Evolutionary conservation across 2,113 vertebrate species (phyloP), one percentile per base, ranked within the genome.

Genomic region (Dasyurus viverrinus): DNA sequence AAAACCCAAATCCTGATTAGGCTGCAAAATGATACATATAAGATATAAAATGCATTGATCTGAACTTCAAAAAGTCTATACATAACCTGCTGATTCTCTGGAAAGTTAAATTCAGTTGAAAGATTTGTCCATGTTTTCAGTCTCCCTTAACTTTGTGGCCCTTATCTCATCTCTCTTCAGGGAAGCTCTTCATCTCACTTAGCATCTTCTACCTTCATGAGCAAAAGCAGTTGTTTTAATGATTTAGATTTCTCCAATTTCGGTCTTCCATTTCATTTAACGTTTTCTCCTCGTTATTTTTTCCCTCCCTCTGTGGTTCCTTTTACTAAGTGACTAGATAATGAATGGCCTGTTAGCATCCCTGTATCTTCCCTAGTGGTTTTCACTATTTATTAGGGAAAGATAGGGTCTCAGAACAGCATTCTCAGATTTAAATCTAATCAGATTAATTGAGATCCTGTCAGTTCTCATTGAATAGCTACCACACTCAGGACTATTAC

Each of bases 21-120:
- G 6, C 36, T 22, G 16, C 36, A 42, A 42, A n/a, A 42, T 36
- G 14, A 76, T 42, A 42, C 60, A 36, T 12, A 60, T 30, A 76
- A 22, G 14, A 22, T n/a, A 76, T n/a, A 42, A 14, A n/a, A n/a
- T n/a, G 5, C 16, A 19, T 42, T 0, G 0, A 22, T 19, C n/a
- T 42, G 22, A 2, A 76, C n/a, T 42, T n/a, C 68, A 42, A 22
- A 16, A 76, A 76, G n/a, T 76, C 19, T 76, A 48, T 48, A 8
- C 7, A 14, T 76, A 42, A 76, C 42, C 36, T n/a, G 2, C 6
- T 76, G 68, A 27, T 19, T 42, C 16, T 76, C 36, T 22, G 16
- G 36, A 42, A 76, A n/a, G 14, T 22, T 19, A 76, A 42, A 19
- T 76, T 22, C n/a, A 76, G 14, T 76, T 16, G 16, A 76, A 22